Conservation (phyloP, 2,888 invertebrate genomes). For the Synergus gifuensis region DNA sequence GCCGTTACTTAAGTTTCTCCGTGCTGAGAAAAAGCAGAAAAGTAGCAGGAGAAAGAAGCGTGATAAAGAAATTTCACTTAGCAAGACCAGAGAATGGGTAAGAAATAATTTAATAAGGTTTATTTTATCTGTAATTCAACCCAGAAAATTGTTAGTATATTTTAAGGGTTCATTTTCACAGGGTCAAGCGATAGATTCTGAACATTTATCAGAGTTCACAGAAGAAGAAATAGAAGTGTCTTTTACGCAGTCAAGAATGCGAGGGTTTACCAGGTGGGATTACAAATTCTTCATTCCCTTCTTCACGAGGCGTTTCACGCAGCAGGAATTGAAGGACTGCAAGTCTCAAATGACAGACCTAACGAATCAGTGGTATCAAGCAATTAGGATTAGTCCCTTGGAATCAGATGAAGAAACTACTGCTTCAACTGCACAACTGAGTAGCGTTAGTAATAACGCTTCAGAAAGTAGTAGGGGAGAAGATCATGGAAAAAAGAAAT, state of each 20-base stretch:
- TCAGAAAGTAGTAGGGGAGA: slow-evolving; percentile 61
- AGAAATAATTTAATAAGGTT: slow-evolving; percentile 54
- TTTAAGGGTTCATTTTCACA: slow-evolving; percentile 8
- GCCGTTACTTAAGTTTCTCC: slow-evolving; percentile 95
- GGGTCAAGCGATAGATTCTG: slow-evolving; percentile 95
- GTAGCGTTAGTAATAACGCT: slow-evolving; percentile 61
- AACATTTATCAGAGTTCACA: slow-evolving; percentile 94
- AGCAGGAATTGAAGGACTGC: slow-evolving; percentile 96
- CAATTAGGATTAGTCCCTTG: slow-evolving; percentile 92
- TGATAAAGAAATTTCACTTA: slow-evolving; percentile 92
- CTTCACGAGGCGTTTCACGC: slow-evolving; percentile 96
- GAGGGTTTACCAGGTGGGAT: slow-evolving; percentile 95
- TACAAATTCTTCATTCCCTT: slow-evolving; percentile 97
- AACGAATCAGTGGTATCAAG: slow-evolving; percentile 98
- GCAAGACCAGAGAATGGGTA: slow-evolving; percentile 98
- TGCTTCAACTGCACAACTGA: slow-evolving; percentile 72
- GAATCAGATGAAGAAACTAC: slow-evolving; percentile 86
- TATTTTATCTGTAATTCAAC: background rate
- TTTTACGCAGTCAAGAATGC: slow-evolving; percentile 88
- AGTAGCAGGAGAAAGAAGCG: slow-evolving; percentile 81
- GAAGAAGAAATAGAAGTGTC: slow-evolving; percentile 95
- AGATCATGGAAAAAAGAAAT: slow-evolving; percentile 51
- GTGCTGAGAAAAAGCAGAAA: slow-evolving; percentile 83
- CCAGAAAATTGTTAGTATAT: background rate
- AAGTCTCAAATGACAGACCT: slow-evolving; percentile 97